These are phyloP conservation scores for Brachymystax lenok DNA, from an alignment of 2,797 vertebrate genomes.

Conservation along the genomic window DNA sequence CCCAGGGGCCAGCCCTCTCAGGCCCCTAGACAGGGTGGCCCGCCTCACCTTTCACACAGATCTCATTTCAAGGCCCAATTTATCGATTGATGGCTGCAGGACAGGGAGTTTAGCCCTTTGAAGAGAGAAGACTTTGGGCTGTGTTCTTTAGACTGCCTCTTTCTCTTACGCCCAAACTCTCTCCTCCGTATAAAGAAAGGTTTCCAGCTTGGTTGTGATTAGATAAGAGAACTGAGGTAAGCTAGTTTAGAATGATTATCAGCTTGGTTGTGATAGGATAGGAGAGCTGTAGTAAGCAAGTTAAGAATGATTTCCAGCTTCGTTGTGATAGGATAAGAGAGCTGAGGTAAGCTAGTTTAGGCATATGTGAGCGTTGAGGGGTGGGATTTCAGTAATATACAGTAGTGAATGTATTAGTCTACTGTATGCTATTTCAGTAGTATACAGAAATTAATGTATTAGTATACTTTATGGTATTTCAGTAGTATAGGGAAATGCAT, in stretches of 20 bases:
- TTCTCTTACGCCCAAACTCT: slow-evolving; percentile 5
- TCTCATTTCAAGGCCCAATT: slow-evolving; percentile 61
- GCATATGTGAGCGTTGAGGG: not conserved
- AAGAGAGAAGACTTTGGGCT: not conserved
- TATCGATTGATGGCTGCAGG: slow-evolving; percentile 34
- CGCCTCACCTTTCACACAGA: slow-evolving; percentile 39
- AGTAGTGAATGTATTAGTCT: not conserved
- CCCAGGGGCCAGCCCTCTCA: slow-evolving; percentile 43
- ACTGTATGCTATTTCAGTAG: no score
- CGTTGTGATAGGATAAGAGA: no score
- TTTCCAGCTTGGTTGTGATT: no score
- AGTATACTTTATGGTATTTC: no score
- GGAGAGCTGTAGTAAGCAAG: no score
- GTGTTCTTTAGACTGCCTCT: slow-evolving; percentile 18
- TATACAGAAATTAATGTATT: no score
- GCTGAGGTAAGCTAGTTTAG: not conserved
- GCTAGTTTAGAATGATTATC: no score
- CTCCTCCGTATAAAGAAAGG: no score
- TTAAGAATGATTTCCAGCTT: no score
- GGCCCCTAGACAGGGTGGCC: slow-evolving; percentile 42
- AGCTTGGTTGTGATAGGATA: no score
- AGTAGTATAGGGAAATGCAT: no score
- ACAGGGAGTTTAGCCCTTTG: slow-evolving; percentile 27
- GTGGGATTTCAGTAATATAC: not conserved
- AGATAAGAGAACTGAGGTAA: no score